Evolutionary conservation across 2,797 vertebrate species (phyloP), one percentile per base, ranked within the genome.

Genomic region (Acipenser transmontanus): DNA sequence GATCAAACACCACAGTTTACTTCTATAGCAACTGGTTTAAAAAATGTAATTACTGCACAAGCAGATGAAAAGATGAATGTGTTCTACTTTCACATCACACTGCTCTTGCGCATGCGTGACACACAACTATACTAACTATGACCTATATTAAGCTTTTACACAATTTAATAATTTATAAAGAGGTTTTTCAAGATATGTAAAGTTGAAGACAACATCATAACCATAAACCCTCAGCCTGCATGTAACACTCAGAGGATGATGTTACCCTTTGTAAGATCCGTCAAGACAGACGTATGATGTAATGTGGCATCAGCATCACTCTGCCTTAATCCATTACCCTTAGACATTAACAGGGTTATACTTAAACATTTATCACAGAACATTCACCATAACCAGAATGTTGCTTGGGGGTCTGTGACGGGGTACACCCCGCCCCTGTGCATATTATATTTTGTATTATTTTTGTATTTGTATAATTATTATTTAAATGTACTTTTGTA

Each of bases 111-210:
- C 54, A 61, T 14, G 61, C 10, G 56, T 11, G 47, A 51, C 54
- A 17, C 56, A 48, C 54, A 49, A 7, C 11, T n/a, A 50, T 67
- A 61, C 52, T 62, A 54, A 11, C 11, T 6, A 47, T 67, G 66
- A 67, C 50, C 56, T 60, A 61, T 17, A 67, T 47, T 67, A 59
- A 34, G 34, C 34, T 34, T 66, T 14, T 20, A 34, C 59, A 49
- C 49, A 48, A 47, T 10, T 13, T 12, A 49, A 34, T 11, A 47
- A 47, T 61, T 12, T 60, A 51, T 62, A 34, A 52, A 49, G 20
- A 5, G 54, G 34, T 34, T 34, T 34, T 34, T 34, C 34, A 34
- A 34, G 34, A 34, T 34, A 34, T 34, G 34, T 34, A 34, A 34
- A 34, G 34, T 3, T 34, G 34, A 34, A 34, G 2, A 34, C 34